These are phyloP conservation scores for Lycophotia porphyrea DNA, from an alignment of 2,888 invertebrate genomes.

Conservation along the genomic window DNA sequence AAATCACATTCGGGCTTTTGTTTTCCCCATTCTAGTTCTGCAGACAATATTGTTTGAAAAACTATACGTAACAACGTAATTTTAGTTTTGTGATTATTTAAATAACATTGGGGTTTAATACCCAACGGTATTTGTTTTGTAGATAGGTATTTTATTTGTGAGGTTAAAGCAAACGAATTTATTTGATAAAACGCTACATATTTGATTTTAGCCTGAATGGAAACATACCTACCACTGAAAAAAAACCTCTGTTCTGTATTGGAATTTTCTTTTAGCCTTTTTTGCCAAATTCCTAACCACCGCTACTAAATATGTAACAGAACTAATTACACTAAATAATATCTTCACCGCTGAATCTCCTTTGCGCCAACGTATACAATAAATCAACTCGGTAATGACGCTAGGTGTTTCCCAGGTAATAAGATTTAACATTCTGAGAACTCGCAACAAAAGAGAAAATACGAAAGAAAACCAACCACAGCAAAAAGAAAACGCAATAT, in stretches of 20 bases:
- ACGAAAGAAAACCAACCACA: constrained; percentile 10
- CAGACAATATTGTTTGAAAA: constrained; percentile 48
- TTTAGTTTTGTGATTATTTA: constrained; percentile 13
- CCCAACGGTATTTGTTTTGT: not conserved
- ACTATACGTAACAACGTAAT: constrained; percentile 26
- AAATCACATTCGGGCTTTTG: constrained; percentile 59
- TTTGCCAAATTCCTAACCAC: not conserved
- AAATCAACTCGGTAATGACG: constrained; percentile 47
- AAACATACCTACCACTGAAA: not conserved
- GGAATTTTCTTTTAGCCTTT: not conserved
- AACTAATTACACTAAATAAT: constrained; percentile 39
- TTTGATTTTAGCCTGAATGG: not conserved
- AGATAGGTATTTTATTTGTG: not conserved
- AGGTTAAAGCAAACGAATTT: not conserved
- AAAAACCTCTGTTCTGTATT: not conserved
- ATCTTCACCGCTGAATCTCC: constrained; percentile 16
- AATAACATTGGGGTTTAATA: constrained; percentile 3
- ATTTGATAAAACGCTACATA: not conserved
- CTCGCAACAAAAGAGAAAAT: constrained; percentile 18
- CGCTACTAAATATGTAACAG: constrained; percentile 35
- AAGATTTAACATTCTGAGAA: constrained; percentile 46
- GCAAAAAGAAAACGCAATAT: constrained; percentile 5
- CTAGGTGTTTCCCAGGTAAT: constrained; percentile 46
- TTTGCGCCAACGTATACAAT: constrained; percentile 17
- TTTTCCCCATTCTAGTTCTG: constrained; percentile 34